phyloP scores from a whole-genome alignment of 1,140 invertebrate genomes.

The Tetranychus cinnabarinus region DNA sequence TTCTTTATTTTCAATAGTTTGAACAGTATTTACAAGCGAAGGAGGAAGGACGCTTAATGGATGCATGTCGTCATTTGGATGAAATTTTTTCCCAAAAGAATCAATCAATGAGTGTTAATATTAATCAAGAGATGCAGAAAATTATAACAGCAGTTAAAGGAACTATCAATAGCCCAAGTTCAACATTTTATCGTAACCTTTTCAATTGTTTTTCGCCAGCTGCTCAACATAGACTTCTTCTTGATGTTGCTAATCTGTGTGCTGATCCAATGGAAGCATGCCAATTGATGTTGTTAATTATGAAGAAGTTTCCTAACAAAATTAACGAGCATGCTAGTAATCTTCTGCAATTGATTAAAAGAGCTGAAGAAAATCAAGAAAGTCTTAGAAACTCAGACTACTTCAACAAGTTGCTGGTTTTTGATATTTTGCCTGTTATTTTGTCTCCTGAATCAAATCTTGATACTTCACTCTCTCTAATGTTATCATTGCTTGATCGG shows the following conservation, averaged over 20 bases:
- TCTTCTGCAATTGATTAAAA: background rate
- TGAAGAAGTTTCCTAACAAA: conserved; percentile 1
- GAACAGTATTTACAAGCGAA: background rate
- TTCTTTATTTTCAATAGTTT: background rate
- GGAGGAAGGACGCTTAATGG: background rate
- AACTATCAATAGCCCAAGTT: background rate
- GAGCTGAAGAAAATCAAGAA: background rate
- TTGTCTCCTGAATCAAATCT: background rate
- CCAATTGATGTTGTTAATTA: background rate
- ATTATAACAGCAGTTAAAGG: background rate
- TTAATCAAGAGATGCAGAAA: background rate
- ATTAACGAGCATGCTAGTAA: background rate
- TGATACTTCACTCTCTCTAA: background rate
- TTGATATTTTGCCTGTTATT: conserved; percentile 1
- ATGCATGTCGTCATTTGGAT: background rate
- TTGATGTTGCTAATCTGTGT: background rate
- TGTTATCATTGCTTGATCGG: background rate
- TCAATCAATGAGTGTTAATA: background rate
- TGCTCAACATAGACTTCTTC: background rate
- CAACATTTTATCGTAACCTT: background rate
- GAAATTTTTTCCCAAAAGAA: background rate
- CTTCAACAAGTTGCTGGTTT: background rate
- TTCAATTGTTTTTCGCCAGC: background rate
- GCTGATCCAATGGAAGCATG: background rate
- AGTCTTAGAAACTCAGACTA: background rate